Percentiles rank a stretch among this genome's conserved stretches.
phyloP scores from a whole-genome alignment of 2,113 vertebrate species.

The Paramormyrops kingsleyae region DNA sequence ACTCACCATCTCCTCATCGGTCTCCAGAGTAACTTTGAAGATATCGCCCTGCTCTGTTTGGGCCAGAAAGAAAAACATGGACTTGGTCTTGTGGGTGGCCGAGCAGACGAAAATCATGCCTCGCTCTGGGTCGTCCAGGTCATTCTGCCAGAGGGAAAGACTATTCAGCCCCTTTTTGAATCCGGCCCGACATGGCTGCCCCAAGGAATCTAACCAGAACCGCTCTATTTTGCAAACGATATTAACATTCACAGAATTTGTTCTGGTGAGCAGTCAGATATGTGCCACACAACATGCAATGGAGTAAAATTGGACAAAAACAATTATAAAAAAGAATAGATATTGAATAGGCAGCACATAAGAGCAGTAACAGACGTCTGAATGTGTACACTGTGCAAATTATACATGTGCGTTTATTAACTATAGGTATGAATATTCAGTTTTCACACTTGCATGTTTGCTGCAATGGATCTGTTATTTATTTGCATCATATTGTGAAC shows the following conservation, averaged over 20 bases:
- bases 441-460: neutral
- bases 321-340: neutral
- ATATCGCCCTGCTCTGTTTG: slow-evolving; percentile 98
- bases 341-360: neutral
- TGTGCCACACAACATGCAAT: too few species aligned
- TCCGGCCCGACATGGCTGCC: neutral
- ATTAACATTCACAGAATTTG: too few species aligned
- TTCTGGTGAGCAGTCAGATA: too few species aligned
- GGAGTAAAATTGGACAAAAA: neutral
- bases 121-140: slow-evolving; percentile 93
- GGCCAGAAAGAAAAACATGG: slow-evolving; percentile 98
- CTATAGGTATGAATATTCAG: neutral
- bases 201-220: neutral
- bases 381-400: neutral
- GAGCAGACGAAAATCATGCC: slow-evolving; percentile 99
- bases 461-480: neutral
- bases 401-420: neutral
- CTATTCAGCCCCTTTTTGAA: neutral
- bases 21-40: slow-evolving; percentile 96
- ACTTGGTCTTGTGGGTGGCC: slow-evolving; percentile 97
- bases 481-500: neutral
- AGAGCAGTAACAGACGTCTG: neutral
- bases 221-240: too few species aligned
- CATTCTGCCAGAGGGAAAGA: slow-evolving; percentile 65
- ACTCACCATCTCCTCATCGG: slow-evolving; percentile 96